These are phyloP conservation scores for Steinernema scapterisci DNA, from an alignment of 2,888 invertebrate genomes.

Conservation along the genomic window DNA sequence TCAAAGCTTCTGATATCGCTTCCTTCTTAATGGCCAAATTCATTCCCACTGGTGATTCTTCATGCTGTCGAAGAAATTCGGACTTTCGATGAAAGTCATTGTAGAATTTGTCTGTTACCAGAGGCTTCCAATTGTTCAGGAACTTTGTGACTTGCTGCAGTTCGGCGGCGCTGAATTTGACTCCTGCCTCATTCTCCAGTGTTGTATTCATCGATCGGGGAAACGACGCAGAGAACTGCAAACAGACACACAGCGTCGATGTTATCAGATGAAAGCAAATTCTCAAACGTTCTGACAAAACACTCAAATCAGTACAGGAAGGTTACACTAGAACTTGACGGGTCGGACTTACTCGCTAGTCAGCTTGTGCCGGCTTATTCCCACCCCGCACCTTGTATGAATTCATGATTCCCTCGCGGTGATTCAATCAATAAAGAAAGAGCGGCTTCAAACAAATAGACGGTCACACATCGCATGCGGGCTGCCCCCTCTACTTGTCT, in stretches of 20 bases:
- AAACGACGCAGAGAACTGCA: no score
- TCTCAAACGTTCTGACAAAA: no score
- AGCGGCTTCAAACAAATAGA: conserved; percentile 29
- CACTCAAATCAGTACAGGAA: background rate
- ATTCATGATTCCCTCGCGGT: conserved; percentile 24
- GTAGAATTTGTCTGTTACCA: no score
- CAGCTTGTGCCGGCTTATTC: background rate
- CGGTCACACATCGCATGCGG: conserved; percentile 21
- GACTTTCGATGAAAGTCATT: no score
- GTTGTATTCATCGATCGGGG: background rate
- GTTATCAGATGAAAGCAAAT: conserved; percentile 9
- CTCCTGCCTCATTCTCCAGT: background rate
- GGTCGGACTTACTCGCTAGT: background rate
- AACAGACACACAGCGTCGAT: no score
- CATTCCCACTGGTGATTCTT: no score
- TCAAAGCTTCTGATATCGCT: no score
- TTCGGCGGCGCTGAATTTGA: background rate
- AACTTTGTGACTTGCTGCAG: background rate
- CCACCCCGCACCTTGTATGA: background rate
- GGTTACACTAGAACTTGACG: background rate
- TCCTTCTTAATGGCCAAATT: no score
- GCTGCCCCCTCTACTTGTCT: conserved; percentile 7
- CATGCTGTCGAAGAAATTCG: no score
- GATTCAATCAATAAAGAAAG: conserved; percentile 22
- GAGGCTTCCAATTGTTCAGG: background rate